Percentiles rank a stretch among this genome's conserved stretches.
Evolutionary conservation across 2,888 invertebrate genomes (phyloP).

Genomic region (Cephus runcator): DNA sequence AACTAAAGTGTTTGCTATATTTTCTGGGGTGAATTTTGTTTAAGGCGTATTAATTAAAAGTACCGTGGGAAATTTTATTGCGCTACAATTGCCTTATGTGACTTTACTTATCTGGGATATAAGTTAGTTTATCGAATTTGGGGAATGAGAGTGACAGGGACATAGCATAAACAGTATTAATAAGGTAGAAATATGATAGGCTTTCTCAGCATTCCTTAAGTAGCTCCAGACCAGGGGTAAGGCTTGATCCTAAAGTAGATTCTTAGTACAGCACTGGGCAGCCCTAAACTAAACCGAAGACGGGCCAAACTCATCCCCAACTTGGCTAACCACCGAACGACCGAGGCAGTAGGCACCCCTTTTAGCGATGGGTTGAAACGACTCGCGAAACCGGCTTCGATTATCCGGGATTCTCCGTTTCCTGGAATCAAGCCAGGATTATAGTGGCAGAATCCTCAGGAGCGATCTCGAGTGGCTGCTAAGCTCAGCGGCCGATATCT

Average conservation of each 20-base stretch:
- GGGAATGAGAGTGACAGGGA: not conserved
- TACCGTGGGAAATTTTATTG: not conserved
- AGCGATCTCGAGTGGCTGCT: not conserved
- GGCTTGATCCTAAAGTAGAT: not conserved
- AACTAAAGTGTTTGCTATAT: not conserved
- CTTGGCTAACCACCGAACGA: constrained; percentile 52
- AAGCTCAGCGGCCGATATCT: not conserved
- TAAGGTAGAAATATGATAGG: not conserved
- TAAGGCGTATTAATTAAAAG: not conserved
- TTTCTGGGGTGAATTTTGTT: not conserved
- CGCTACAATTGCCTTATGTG: not conserved
- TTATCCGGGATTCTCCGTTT: not conserved
- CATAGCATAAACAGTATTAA: not conserved
- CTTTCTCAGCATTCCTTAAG: not conserved
- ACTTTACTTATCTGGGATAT: not conserved
- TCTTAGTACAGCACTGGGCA: not conserved
- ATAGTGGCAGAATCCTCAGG: not conserved
- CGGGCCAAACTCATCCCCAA: constrained; percentile 56
- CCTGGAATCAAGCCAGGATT: not conserved
- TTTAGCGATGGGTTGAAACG: constrained; percentile 9
- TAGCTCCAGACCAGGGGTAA: constrained; percentile 23
- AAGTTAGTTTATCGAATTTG: not conserved
- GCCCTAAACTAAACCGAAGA: constrained; percentile 51
- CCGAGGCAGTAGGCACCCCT: constrained; percentile 8
- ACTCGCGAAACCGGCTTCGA: constrained; percentile 5